Percentiles rank a stretch among this genome's conserved stretches.
These are phyloP conservation scores for Acrocephalus scirpaceus DNA, from an alignment of 2,797 vertebrate species.

Conservation along the genomic window DNA sequence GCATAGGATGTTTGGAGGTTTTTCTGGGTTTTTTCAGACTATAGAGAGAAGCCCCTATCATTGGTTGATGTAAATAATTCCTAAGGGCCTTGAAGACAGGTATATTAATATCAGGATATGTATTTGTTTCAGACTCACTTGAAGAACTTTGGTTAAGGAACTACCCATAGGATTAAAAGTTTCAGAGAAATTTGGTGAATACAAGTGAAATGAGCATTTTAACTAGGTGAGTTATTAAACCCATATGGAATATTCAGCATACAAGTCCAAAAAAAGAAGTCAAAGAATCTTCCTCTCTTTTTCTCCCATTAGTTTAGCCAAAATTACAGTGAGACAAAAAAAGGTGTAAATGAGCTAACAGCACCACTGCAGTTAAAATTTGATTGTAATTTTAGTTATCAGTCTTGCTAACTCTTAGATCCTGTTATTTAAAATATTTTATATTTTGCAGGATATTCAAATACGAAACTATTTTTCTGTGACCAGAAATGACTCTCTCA, in stretches of 20 bases:
- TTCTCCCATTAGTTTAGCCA: background rate
- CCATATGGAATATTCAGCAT: background rate
- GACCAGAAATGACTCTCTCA: background rate
- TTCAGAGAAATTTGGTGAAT: background rate
- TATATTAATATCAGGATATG: background rate
- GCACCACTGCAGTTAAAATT: background rate
- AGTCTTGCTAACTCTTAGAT: background rate
- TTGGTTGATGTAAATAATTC: background rate
- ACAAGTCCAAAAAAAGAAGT: background rate
- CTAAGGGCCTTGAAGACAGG: background rate
- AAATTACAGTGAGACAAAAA: background rate
- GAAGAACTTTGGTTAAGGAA: background rate
- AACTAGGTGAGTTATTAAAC: background rate
- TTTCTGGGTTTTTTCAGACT: background rate
- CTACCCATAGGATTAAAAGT: background rate
- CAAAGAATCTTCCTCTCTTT: background rate
- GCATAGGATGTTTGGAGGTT: rapidly evolving
- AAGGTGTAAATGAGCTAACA: background rate
- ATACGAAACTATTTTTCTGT: background rate
- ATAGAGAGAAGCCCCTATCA: background rate
- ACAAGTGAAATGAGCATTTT: background rate
- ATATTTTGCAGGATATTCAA: background rate
- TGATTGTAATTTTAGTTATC: background rate
- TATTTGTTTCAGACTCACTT: background rate
- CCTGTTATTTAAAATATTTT: background rate